phyloP scores from a whole-genome alignment of 1,140 invertebrate species.

The Drosophila lacertosa region DNA sequence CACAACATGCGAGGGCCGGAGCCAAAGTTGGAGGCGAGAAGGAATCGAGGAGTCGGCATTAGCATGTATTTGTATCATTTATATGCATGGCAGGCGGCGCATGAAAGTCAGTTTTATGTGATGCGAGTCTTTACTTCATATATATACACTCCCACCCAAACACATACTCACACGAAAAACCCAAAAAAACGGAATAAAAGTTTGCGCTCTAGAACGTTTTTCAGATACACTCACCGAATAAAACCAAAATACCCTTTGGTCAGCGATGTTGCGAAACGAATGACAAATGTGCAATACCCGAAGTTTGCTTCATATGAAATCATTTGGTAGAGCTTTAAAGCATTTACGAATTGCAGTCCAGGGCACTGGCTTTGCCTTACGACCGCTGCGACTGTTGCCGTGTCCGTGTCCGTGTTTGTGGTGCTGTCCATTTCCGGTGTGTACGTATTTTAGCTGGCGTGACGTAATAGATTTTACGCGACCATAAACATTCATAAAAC shows the following conservation, averaged over 20 bases:
- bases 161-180: background rate
- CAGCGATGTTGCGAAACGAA: background rate
- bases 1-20: too few species aligned
- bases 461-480: slow-evolving; percentile 79
- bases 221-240: slow-evolving; percentile 1
- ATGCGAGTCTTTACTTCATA: slow-evolving; percentile 20
- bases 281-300: background rate
- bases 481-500: slow-evolving; percentile 80
- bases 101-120: slow-evolving; percentile 73
- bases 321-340: slow-evolving; percentile 32
- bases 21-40: slow-evolving; percentile 7
- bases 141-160: slow-evolving; percentile 3
- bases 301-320: background rate
- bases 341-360: slow-evolving; percentile 41
- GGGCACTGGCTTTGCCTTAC: slow-evolving; percentile 49
- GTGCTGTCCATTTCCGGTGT: slow-evolving; percentile 26
- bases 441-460: slow-evolving; percentile 28
- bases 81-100: slow-evolving; percentile 74
- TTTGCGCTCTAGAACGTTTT: background rate
- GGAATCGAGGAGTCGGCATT: slow-evolving; percentile 41
- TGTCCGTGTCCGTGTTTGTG: background rate
- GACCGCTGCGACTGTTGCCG: slow-evolving; percentile 48
- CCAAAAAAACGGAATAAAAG: slow-evolving; percentile 9
- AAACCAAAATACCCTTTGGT: background rate
- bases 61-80: slow-evolving; percentile 80